A percentile compares a stretch with the other conserved stretches of the same genome.
phyloP scores from a whole-genome alignment of 1,140 invertebrate species.

The Pseudomyrmex gracilis region DNA sequence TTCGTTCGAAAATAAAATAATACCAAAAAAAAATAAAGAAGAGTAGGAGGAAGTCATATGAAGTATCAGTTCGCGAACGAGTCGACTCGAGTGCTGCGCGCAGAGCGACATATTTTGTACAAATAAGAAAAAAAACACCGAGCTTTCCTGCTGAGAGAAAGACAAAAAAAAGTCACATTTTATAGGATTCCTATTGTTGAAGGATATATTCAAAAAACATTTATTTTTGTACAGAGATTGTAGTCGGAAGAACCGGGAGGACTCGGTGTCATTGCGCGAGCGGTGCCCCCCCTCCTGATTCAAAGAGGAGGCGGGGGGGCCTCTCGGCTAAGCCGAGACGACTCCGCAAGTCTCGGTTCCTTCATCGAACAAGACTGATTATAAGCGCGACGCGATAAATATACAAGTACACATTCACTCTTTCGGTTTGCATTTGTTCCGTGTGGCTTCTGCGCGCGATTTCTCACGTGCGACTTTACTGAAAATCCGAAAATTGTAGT shows the following conservation, averaged over 20 bases:
- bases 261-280: conserved; percentile 60
- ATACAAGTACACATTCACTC: conserved; percentile 25
- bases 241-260: conserved; percentile 65
- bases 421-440: conserved; percentile 61
- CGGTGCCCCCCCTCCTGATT: conserved; percentile 61
- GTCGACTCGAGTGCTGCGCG: conserved; percentile 57
- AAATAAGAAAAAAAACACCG: conserved; percentile 13
- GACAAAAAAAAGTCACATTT: conserved; percentile 63
- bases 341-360: conserved; percentile 63
- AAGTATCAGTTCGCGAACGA: conserved; percentile 9
- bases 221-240: conserved; percentile 80
- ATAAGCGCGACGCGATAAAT: conserved; percentile 63
- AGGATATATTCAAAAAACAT: conserved; percentile 73
- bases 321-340: conserved; percentile 3
- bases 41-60: neutral
- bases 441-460: conserved; percentile 53
- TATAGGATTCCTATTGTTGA: conserved; percentile 79
- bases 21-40: neutral
- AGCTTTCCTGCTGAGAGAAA: conserved; percentile 20
- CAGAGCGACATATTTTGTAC: conserved; percentile 58
- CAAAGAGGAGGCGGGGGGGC: conserved; percentile 41
- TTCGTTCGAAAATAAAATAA: conserved; percentile 29
- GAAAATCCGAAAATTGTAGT: neutral
- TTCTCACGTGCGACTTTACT: conserved; percentile 40
- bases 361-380: conserved; percentile 76